Conservation (phyloP, 2,113 vertebrate species). For the Periophthalmus modestus region DNA sequence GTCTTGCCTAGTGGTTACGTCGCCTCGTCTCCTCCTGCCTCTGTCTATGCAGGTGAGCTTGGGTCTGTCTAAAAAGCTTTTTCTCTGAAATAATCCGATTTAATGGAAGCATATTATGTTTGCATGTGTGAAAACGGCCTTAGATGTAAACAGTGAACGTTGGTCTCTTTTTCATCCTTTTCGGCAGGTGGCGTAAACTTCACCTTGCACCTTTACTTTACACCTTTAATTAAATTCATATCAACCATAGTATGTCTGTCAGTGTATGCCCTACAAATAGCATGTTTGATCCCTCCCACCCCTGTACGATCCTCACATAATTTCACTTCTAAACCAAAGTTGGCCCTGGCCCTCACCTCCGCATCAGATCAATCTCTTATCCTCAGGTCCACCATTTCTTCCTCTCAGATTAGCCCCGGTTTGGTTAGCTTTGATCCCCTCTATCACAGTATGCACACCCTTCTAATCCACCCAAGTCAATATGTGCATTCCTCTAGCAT, state of each 20-base stretch:
- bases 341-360: slow-evolving; percentile 1
- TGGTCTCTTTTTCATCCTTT: too few relatives aligned
- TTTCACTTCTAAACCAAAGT: slow-evolving; percentile 16
- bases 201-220: too few relatives aligned
- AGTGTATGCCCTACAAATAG: neutral
- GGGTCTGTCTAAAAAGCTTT: too few relatives aligned
- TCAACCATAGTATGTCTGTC: neutral
- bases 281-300: neutral
- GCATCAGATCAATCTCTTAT: slow-evolving; percentile 14
- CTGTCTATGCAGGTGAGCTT: too few relatives aligned
- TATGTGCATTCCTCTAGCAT: slow-evolving; percentile 5
- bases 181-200: too few relatives aligned
- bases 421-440: slow-evolving; percentile 20
- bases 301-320: neutral
- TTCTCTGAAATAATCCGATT: too few relatives aligned
- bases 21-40: too few relatives aligned
- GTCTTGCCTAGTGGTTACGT: too few relatives aligned
- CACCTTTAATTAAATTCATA: too few relatives aligned
- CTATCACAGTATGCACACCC: slow-evolving; percentile 14
- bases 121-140: too few relatives aligned
- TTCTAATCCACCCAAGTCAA: slow-evolving; percentile 29
- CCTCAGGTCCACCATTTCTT: slow-evolving; percentile 1
- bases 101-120: too few relatives aligned
- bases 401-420: neutral
- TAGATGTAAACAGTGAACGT: too few relatives aligned